Evolutionary conservation across 2,113 vertebrate genomes (phyloP), one percentile per base, ranked within the genome.

Genomic region (Tetraodon nigroviridis): DNA sequence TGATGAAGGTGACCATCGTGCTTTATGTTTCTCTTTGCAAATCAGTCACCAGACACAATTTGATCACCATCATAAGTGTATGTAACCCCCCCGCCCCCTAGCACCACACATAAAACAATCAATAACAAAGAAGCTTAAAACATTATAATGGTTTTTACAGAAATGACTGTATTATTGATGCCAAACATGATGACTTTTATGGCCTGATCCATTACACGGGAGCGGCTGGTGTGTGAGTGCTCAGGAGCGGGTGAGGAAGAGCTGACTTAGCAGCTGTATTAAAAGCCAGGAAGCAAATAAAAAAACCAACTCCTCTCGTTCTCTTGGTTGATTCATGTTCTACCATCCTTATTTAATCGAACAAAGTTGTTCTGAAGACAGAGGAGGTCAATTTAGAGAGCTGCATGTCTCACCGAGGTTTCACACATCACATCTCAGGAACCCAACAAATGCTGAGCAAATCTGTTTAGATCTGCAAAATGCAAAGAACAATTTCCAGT

Each of bases 131-230:
- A 45, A 56, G 58, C 58, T 19, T 27, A 21, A 13, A 52, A 21
- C 60, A 60, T 40, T 6, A 22, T 45, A 16, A 40, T 51, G 22
- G 46, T 15, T n/a, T 55, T 64, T 48, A 51, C 8, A 2, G 62
- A 59, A 55, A 71, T 69, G 64, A 55, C 56, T 1, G 16, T 40
- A 37, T 69, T 53, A 63, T 73, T 32, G 20, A 69, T 55, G 50
- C 53, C 27, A 52, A 46, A 53, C 45, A 48, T 27, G 37, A 64
- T 8, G 3, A 60, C 61, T 29, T 68, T 60, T 61, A 45, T 61
- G 61, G 24, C 37, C 20, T 32, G 21, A 37, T 37, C 32, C 32
- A 37, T 37, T 37, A 37, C 32, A 37, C 1, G 32, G 32, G 32
- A 50, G 5, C 20, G 44, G 45, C 17, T 32, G 18, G 44, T 46